Evolutionary conservation across 1,140 invertebrate species (phyloP).

Genomic region (Globodera rostochiensis): DNA sequence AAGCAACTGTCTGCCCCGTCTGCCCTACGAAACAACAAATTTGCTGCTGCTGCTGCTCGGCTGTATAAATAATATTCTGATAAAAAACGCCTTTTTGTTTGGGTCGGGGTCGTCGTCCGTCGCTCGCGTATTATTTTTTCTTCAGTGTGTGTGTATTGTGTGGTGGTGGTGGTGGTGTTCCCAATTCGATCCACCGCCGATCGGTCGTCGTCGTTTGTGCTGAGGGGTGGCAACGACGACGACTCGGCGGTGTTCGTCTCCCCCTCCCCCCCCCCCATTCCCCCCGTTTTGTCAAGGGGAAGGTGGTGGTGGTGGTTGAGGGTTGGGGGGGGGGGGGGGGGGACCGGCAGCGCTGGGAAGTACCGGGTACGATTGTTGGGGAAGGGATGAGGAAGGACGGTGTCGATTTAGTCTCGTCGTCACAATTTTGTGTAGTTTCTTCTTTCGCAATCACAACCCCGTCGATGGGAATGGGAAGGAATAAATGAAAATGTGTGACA

Average conservation of each 20-base stretch:
- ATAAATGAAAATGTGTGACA: too few relatives aligned
- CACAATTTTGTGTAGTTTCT: conserved; percentile 1
- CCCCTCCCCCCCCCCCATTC: background rate
- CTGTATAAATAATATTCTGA: background rate
- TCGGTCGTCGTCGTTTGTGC: background rate
- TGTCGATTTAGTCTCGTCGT: background rate
- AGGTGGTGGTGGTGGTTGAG: background rate
- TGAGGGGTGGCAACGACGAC: background rate
- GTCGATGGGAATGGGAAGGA: background rate
- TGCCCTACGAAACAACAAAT: too few relatives aligned
- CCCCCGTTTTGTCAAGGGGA: background rate
- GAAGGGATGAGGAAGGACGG: background rate
- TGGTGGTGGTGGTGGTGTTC: background rate
- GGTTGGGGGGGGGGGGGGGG: too few relatives aligned
- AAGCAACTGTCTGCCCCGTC: too few relatives aligned
- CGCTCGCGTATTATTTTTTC: background rate
- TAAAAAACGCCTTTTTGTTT: conserved; percentile 2
- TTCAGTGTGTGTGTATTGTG: conserved; percentile 3
- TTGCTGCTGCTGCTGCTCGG: background rate
- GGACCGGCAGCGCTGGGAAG: background rate
- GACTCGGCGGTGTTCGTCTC: background rate
- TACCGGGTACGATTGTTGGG: background rate
- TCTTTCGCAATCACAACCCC: conserved; percentile 4
- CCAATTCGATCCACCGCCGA: background rate
- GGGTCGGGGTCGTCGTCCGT: background rate